phyloP scores from a whole-genome alignment of 2,797 vertebrate genomes.

The Arremon brunneinucha region DNA sequence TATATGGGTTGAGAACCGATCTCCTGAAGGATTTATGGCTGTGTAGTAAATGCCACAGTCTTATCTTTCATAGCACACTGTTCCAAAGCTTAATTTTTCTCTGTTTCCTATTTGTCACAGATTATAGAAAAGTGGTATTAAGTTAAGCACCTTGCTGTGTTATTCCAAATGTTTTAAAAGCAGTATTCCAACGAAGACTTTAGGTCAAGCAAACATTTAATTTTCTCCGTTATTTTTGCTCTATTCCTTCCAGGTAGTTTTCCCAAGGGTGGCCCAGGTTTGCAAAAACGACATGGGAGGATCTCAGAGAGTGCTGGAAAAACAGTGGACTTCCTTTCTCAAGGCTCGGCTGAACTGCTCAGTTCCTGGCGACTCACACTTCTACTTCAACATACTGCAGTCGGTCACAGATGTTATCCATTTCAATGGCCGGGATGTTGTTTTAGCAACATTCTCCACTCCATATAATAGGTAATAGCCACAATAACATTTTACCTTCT shows the following conservation, averaged over 20 bases:
- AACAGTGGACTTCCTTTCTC: conserved; percentile 98
- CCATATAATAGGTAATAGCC: conserved; percentile 93
- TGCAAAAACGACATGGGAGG: conserved; percentile 97
- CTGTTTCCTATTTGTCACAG: conserved; percentile 53
- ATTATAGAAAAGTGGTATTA: conserved; percentile 70
- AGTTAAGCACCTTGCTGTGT: conserved; percentile 52
- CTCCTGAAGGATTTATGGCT: conserved; percentile 76
- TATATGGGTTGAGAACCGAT: conserved; percentile 73
- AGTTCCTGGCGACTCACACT: conserved; percentile 97
- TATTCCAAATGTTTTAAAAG: conserved; percentile 23
- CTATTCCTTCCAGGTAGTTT: conserved; percentile 84
- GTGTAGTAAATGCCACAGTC: conserved; percentile 73
- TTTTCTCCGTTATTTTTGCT: neutral
- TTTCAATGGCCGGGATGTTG: conserved; percentile 90
- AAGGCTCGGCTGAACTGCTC: conserved; percentile 98
- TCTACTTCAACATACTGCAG: conserved; percentile 99
- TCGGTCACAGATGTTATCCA: conserved; percentile 93
- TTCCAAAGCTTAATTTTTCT: conserved; percentile 62
- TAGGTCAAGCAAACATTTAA: neutral
- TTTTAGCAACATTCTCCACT: conserved; percentile 97
- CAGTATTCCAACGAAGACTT: neutral
- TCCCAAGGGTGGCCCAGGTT: conserved; percentile 94
- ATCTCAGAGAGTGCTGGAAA: conserved; percentile 96
- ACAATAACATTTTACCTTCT: conserved; percentile 1
- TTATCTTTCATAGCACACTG: conserved; percentile 74